Base-by-base conservation (phyloP, 2,113 vertebrate genomes). In the Hippopotamus amphibius region DNA sequence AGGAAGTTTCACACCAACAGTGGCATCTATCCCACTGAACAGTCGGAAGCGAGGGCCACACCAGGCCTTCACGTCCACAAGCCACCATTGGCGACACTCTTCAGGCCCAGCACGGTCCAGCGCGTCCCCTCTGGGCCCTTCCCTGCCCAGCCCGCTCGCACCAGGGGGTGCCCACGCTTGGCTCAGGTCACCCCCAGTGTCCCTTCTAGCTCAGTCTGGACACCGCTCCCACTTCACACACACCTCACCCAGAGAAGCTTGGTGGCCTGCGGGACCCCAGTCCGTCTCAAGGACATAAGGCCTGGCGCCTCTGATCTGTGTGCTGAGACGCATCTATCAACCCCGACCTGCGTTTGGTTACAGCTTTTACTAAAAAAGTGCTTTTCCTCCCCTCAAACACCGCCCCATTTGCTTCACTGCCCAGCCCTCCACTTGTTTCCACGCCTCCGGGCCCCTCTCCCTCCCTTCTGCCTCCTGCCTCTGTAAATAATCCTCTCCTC, bases 401-500 rank as follows among this genome's bases (percentile, higher is more conserved):
- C n/a, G 37, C 30, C 22, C 72, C 26, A 0, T 30, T 50, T 46
- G 83, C 93, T 76, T 59, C 83, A 24, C 33, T 65, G 61, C 41
- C 65, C 41, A 81, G 76, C 48, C 85, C 68, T 79, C 83, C 65
- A 43, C 57, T 26, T 4, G 0, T 21, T 74, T 55, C 83, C 46
- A 59, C 0, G 30, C 74, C 76, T 82, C 26, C 0, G 2, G 74
- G 63, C 55, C 63, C 55, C 80, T 68, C 57, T n/a, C 10, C 72
- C 71, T 83, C 17, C 17, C 77, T 24, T 33, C 68, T 50, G 65
- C 86, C 94, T 97, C 95, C 93, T 89, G 72, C 88, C 96, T 97
- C 94, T 97, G 95, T 97, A 98, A 97, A 98, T 91, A 97, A 96
- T 94, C 94, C 74, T 97, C 86, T 98, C 76, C 92, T 93, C 94